phyloP scores from a whole-genome alignment of 2,797 vertebrate species.

The Rhinogobio ventralis region DNA sequence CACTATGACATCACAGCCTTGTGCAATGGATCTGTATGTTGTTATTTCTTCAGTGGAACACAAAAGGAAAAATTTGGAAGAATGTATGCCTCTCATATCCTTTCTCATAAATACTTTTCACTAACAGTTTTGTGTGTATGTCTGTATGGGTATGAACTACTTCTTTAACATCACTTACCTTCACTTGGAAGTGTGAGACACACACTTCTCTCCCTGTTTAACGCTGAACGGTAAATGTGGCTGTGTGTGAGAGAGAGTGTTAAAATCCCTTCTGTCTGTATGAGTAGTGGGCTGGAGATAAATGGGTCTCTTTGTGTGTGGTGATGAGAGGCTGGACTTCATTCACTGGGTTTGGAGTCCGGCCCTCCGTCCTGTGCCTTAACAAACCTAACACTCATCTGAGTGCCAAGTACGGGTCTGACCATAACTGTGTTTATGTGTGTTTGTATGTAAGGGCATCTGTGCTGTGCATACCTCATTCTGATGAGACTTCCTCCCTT shows the following conservation, averaged over 20 bases:
- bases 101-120: not conserved
- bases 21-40: not conserved
- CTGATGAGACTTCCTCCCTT: conserved; percentile 48
- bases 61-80: not conserved
- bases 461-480: conserved; percentile 52
- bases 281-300: conserved; percentile 51
- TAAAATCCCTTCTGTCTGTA: conserved; percentile 27
- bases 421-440: conserved; percentile 29
- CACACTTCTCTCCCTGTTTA: not conserved
- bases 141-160: not conserved
- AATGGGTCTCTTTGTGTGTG: conserved; percentile 57
- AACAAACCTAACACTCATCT: conserved; percentile 61
- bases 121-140: not conserved
- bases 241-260: conserved; percentile 23
- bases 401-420: conserved; percentile 28
- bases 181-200: conserved; percentile 1
- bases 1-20: too few relatives aligned
- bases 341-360: conserved; percentile 53
- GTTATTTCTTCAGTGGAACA: not conserved
- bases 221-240: not conserved
- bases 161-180: not conserved
- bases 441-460: conserved; percentile 44
- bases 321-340: conserved; percentile 43
- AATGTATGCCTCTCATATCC: not conserved
- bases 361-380: conserved; percentile 44